A percentile compares a stretch with the other conserved stretches of the same genome.
These are phyloP conservation scores for Tetramorium bicarinatum DNA, from an alignment of 2,888 invertebrate species.

Conservation along the genomic window DNA sequence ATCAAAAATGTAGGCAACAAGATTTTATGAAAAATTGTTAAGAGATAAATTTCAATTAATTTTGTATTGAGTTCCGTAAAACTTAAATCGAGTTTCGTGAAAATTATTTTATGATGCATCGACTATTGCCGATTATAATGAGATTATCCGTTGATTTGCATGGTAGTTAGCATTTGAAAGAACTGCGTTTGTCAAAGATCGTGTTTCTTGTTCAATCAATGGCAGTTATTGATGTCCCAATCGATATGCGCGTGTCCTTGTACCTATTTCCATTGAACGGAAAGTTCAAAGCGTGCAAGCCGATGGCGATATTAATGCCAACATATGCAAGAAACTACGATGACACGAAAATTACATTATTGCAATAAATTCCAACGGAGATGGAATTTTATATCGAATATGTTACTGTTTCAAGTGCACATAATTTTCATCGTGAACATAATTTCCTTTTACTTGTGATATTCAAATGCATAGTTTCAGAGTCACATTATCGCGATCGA, in stretches of 20 bases:
- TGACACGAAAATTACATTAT: slow-evolving; percentile 20
- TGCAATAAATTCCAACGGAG: slow-evolving; percentile 5
- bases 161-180: slow-evolving; percentile 11
- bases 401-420: background rate
- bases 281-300: slow-evolving; percentile 29
- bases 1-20: background rate
- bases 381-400: slow-evolving; percentile 26
- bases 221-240: slow-evolving; percentile 11
- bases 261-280: slow-evolving; percentile 10
- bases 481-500: background rate
- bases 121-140: background rate
- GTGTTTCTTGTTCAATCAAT: slow-evolving; percentile 8
- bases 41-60: slow-evolving; percentile 5
- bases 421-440: background rate
- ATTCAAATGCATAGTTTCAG: background rate
- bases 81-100: background rate
- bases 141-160: background rate
- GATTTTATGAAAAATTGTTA: background rate
- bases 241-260: slow-evolving; percentile 28
- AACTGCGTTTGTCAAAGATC: background rate
- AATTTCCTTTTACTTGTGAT: slow-evolving; percentile 13
- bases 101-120: background rate
- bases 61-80: background rate
- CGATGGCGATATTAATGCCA: slow-evolving; percentile 18
- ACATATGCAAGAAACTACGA: slow-evolving; percentile 8